Base-by-base conservation (phyloP, 2,113 vertebrate genomes). In the Pungitius pungitius region DNA sequence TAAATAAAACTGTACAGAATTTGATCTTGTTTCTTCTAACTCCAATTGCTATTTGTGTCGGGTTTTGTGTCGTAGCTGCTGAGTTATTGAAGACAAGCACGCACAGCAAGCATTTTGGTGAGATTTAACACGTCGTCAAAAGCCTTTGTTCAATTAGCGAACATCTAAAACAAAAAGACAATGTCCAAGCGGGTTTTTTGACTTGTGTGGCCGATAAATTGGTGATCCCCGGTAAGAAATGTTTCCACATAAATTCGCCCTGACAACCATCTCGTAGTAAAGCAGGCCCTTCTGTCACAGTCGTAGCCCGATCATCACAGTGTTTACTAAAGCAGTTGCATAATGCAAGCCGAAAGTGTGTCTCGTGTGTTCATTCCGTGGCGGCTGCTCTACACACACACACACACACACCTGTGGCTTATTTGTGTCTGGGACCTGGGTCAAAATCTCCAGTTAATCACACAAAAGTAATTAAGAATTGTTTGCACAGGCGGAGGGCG, bases 371-470 rank as follows among this genome's bases (percentile, higher is more conserved):
- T 68, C 35, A 15, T 83, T 62, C 42, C 24, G 59, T 60, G 22
- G 45, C 7, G 1, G 70, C 62, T 26, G 55, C 67, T 49, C 45
- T 35, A 2, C 66, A 30, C 33, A 74, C 88, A 91, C 88, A 30
- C 30, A 30, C 30, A 30, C 33, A 35, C 33, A 74, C 88, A 91
- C 88, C 89, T 90, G 78, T 83, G 83, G 80, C 78, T 78, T 77
- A 62, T 85, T 87, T 82, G 45, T 73, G 69, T 81, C 74, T 69
- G 77, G 66, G 73, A 83, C 58, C 17, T 6, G 13, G 52, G 67
- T 86, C 84, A 80, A 76, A 88, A 89, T 83, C 82, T 81, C 65
- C 56, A 54, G 88, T 84, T 89, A 90, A 91, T 92, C 83, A 86
- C 63, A 83, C 78, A 57, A 55, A 73, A 65, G 84, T 88, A 88